Conservation (phyloP, 2,797 vertebrate species). For the Tarsius wallacei region DNA sequence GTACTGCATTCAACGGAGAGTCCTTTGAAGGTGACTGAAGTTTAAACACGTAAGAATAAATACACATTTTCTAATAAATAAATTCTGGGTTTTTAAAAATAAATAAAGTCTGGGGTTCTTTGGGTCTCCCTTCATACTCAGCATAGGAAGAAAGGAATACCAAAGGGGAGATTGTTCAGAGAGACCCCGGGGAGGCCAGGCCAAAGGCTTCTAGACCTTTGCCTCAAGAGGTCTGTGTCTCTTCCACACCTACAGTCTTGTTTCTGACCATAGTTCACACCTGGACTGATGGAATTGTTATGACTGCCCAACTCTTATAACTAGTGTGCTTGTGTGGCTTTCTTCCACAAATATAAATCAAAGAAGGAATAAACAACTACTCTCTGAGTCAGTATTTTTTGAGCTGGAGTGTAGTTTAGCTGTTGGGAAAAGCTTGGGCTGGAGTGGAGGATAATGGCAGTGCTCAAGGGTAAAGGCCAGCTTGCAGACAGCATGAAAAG, state of each 20-base stretch:
- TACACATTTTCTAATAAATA: too few relatives aligned
- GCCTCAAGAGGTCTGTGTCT: neutral
- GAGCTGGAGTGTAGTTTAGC: neutral
- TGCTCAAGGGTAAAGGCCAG: neutral
- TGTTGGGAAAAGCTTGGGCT: neutral
- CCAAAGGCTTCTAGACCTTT: neutral
- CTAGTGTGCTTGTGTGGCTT: neutral
- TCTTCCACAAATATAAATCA: neutral
- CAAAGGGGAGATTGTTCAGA: neutral
- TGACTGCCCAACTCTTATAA: neutral
- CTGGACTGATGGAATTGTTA: neutral
- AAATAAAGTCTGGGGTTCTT: too few relatives aligned
- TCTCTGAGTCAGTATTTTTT: constrained; percentile 11
- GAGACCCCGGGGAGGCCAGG: neutral
- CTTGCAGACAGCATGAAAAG: neutral
- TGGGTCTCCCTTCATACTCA: neutral
- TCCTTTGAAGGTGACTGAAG: too few relatives aligned
- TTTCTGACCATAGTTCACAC: neutral
- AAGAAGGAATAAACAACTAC: neutral
- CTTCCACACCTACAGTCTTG: neutral
- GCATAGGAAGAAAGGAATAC: neutral
- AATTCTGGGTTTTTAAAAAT: too few relatives aligned
- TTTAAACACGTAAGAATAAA: too few relatives aligned
- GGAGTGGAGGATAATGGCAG: neutral
- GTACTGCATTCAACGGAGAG: too few relatives aligned